These are phyloP conservation scores for Oophaga sylvatica DNA, from an alignment of 2,797 vertebrate species.

Conservation along the genomic window DNA sequence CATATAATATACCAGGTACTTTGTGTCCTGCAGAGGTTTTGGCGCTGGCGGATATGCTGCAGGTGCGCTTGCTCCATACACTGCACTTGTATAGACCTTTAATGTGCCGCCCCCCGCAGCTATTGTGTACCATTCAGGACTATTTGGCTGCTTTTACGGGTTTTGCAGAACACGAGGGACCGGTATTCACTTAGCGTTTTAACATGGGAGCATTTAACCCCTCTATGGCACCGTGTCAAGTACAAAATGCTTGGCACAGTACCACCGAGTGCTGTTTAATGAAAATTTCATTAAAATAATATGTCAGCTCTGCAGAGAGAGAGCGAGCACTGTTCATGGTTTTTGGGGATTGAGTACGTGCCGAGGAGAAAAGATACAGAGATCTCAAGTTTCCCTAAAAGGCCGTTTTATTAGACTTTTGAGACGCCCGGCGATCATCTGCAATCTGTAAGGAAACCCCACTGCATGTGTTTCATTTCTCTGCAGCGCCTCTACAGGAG, in stretches of 20 bases:
- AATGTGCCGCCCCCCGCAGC: constrained; percentile 7
- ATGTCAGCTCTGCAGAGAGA: background rate
- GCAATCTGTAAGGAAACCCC: background rate
- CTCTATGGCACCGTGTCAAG: constrained; percentile 5
- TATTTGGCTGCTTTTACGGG: constrained; percentile 5
- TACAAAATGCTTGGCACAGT: background rate
- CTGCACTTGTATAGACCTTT: constrained; percentile 25
- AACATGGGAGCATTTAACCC: constrained; percentile 13
- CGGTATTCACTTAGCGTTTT: background rate
- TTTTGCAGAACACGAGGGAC: background rate
- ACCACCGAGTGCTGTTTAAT: background rate
- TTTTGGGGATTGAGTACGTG: no score
- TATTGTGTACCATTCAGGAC: background rate
- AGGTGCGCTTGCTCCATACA: constrained; percentile 35
- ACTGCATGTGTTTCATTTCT: background rate
- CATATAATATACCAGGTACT: constrained; percentile 36
- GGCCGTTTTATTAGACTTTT: background rate
- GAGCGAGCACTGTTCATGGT: background rate
- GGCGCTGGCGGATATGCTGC: constrained; percentile 3
- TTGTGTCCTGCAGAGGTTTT: constrained; percentile 24
- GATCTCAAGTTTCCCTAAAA: background rate
- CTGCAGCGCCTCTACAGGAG: background rate
- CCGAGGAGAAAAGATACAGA: background rate
- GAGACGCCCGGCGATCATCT: background rate
- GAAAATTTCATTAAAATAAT: constrained; percentile 20